Conservation (phyloP, 2,113 vertebrate species). For the Glareola pratincola region DNA sequence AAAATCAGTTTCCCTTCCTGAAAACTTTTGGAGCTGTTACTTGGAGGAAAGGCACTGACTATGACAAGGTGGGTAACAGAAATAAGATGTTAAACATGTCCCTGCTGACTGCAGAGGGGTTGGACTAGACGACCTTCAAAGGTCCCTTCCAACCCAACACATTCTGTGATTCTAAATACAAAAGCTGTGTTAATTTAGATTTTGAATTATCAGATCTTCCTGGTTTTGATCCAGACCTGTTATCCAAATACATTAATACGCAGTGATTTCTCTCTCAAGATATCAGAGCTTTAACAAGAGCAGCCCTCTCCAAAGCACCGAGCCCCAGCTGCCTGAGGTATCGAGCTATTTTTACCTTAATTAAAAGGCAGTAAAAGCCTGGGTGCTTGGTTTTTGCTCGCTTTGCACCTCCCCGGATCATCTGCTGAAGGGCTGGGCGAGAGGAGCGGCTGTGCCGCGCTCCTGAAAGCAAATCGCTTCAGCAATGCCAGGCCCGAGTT, state of each 20-base stretch:
- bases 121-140: too few relatives aligned
- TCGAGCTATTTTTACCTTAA: background rate
- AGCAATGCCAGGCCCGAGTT: rapidly evolving
- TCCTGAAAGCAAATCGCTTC: background rate
- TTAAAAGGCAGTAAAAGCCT: background rate
- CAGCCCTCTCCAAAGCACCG: background rate
- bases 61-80: background rate
- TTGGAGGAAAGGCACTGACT: background rate
- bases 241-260: background rate
- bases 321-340: background rate
- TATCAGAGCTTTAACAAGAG: background rate
- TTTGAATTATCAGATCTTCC: background rate
- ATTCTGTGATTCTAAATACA: too few relatives aligned
- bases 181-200: background rate
- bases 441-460: rapidly evolving
- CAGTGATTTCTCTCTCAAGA: background rate
- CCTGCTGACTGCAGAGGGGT: too few relatives aligned
- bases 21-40: background rate
- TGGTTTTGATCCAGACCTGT: background rate
- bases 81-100: background rate
- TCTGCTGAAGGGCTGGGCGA: background rate
- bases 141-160: too few relatives aligned
- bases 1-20: background rate
- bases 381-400: rapidly evolving
- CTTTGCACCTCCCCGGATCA: background rate